Conservation (phyloP, 2,113 vertebrate species). For the Phylloscopus trochilus region DNA sequence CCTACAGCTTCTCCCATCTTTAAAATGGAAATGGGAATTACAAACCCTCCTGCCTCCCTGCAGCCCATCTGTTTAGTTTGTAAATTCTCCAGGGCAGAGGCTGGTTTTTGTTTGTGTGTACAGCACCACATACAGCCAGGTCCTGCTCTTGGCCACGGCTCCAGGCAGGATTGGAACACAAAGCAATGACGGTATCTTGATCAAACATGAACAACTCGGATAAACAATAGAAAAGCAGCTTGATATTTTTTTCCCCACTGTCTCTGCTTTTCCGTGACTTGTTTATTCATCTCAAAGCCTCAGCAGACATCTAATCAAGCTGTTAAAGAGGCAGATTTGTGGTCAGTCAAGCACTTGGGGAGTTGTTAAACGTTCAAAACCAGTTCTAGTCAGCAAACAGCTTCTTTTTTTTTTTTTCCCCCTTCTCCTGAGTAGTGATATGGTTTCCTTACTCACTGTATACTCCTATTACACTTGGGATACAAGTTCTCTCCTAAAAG, state of each 20-base stretch:
- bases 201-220: conserved; percentile 13
- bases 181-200: conserved; percentile 40
- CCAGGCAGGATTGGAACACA: background rate
- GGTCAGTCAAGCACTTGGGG: background rate
- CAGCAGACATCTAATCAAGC: conserved; percentile 55
- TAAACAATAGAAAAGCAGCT: conserved; percentile 55
- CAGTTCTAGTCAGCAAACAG: conserved; percentile 21
- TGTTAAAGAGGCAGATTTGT: conserved; percentile 51
- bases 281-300: conserved; percentile 52
- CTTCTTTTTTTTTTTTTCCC: background rate
- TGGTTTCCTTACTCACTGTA: background rate
- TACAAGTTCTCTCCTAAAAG: background rate
- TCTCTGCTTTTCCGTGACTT: conserved; percentile 34
- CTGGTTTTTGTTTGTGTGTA: conserved; percentile 35
- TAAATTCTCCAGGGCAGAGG: conserved; percentile 30
- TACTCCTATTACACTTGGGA: background rate
- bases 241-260: background rate
- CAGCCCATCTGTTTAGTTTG: conserved; percentile 29
- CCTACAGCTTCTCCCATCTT: background rate
- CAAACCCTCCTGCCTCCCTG: background rate
- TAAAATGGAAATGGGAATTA: background rate
- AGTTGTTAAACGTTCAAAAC: background rate
- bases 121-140: conserved; percentile 37
- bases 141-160: conserved; percentile 35
- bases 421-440: background rate